phyloP scores from a whole-genome alignment of 1,140 invertebrate genomes.

The Myzus persicae region DNA sequence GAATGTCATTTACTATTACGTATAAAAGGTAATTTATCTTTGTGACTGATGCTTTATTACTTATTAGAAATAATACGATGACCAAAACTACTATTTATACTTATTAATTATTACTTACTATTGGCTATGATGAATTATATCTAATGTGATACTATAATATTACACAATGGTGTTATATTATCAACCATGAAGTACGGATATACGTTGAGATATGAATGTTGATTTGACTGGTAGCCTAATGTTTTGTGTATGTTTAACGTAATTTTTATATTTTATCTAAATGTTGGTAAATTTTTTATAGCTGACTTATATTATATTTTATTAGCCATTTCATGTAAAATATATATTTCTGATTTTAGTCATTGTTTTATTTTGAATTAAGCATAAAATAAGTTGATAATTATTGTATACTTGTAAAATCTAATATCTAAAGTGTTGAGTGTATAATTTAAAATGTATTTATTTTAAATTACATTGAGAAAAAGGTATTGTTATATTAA shows the following conservation, averaged over 20 bases:
- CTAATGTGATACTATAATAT: neutral
- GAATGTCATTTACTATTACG: constrained; percentile 91
- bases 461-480: too few relatives aligned
- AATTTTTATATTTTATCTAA: neutral
- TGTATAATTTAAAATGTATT: neutral
- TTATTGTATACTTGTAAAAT: neutral
- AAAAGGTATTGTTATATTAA: neutral
- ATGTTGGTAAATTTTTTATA: neutral
- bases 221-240: neutral
- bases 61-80: neutral
- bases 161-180: neutral
- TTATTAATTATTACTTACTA: neutral
- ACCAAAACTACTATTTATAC: neutral
- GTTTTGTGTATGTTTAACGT: neutral
- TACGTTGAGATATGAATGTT: too few relatives aligned
- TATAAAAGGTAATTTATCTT: constrained; percentile 64
- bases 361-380: neutral
- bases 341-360: neutral
- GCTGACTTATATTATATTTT: neutral
- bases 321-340: neutral
- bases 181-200: neutral
- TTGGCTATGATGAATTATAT: neutral
- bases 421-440: neutral
- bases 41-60: neutral
- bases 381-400: neutral